These are phyloP conservation scores for Nannoperca australis DNA, from an alignment of 2,797 vertebrate genomes.

Conservation along the genomic window DNA sequence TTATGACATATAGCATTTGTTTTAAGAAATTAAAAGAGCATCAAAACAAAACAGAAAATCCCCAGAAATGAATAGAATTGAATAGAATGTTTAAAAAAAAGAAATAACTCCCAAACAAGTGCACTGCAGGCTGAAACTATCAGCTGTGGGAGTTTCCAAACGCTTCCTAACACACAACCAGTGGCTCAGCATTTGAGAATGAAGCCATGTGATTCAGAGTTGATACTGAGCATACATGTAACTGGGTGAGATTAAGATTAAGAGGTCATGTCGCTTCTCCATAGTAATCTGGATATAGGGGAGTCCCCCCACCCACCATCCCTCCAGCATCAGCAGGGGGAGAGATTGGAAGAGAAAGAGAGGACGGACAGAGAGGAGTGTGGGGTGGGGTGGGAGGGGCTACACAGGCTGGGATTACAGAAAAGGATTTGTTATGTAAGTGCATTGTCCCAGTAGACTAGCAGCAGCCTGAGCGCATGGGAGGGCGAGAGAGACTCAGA, in stretches of 20 bases:
- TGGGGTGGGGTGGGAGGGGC: conserved; percentile 46
- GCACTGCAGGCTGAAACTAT: background rate
- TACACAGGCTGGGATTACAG: conserved; percentile 71
- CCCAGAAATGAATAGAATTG: background rate
- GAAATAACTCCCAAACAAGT: background rate
- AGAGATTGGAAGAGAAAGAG: conserved; percentile 22
- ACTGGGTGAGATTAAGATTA: conserved; percentile 71
- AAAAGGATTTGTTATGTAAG: conserved; percentile 84
- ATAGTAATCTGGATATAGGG: conserved; percentile 71
- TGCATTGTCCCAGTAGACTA: conserved; percentile 72
- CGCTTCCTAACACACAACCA: background rate
- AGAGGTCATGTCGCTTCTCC: conserved; percentile 63
- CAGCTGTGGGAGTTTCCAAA: background rate
- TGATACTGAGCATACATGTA: conserved; percentile 44
- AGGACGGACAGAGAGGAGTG: background rate
- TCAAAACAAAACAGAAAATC: background rate
- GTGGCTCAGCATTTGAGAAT: conserved; percentile 11
- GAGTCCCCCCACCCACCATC: conserved; percentile 21
- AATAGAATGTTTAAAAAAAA: too few relatives aligned
- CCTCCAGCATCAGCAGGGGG: conserved; percentile 17
- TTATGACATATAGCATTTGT: background rate
- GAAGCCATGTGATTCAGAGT: conserved; percentile 31
- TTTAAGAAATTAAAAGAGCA: background rate
- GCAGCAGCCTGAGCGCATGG: conserved; percentile 37
- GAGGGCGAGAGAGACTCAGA: conserved; percentile 38